Conservation (phyloP, 2,113 vertebrate species). For the Peromyscus leucopus region DNA sequence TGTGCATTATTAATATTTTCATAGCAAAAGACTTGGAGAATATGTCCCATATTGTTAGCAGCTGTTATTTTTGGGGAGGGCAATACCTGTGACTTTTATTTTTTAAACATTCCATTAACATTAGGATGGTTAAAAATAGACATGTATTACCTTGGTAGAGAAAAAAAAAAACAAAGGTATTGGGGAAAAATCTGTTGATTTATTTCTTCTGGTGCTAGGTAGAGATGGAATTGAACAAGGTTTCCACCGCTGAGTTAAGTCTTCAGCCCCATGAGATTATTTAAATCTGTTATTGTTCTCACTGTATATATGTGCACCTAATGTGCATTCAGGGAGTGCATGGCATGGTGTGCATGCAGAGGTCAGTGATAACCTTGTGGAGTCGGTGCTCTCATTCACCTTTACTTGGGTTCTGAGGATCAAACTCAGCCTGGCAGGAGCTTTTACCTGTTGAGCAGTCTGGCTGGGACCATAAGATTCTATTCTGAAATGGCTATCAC, state of each 20-base stretch:
- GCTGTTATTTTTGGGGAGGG: slow-evolving; percentile 76
- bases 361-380: not conserved
- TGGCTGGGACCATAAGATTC: not conserved
- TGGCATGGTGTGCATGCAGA: not conserved
- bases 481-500: not conserved
- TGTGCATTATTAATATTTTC: slow-evolving; percentile 79
- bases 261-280: not conserved
- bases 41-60: slow-evolving; percentile 81
- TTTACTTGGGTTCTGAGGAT: not conserved
- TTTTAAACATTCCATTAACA: slow-evolving; percentile 71
- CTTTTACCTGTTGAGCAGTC: not conserved
- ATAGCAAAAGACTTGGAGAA: slow-evolving; percentile 73
- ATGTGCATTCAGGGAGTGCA: not conserved
- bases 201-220: not conserved
- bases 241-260: not conserved
- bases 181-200: not conserved
- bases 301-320: not conserved
- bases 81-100: slow-evolving; percentile 82
- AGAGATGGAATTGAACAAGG: not conserved
- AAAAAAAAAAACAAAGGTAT: slow-evolving; percentile 43
- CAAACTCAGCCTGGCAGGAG: not conserved
- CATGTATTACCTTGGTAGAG: slow-evolving; percentile 66
- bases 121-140: slow-evolving; percentile 80
- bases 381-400: too few species aligned
- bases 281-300: not conserved